A percentile compares a stretch with the other conserved stretches of the same genome.
These are phyloP conservation scores for Endomychus coccineus DNA, from an alignment of 2,888 invertebrate species.

Conservation along the genomic window DNA sequence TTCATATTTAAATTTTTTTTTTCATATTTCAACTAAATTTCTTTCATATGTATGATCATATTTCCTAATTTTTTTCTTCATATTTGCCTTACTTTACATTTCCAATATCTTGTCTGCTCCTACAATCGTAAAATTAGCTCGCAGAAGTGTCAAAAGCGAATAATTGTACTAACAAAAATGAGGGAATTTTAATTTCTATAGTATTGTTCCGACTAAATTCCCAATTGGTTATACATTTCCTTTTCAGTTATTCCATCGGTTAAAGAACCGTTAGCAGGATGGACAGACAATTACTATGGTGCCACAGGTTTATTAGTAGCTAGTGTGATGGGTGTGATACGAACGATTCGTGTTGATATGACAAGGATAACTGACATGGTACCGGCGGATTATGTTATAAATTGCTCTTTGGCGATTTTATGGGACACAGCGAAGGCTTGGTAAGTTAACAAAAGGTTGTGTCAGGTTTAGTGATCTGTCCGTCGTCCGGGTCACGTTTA, in stretches of 20 bases:
- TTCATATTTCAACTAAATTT: background rate
- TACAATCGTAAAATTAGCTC: background rate
- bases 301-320: conserved; percentile 24
- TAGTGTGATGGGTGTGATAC: conserved; percentile 25
- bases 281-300: conserved; percentile 44
- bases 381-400: conserved; percentile 59
- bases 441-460: too few species aligned
- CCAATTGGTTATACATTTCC: conserved; percentile 2
- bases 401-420: conserved; percentile 52
- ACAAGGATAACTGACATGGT: conserved; percentile 54
- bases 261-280: conserved; percentile 44
- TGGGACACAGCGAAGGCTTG: conserved; percentile 44
- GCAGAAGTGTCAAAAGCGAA: too few species aligned
- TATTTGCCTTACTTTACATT: too few species aligned
- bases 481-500: too few species aligned
- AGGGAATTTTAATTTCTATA: too few species aligned
- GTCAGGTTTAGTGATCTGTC: too few species aligned
- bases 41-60: too few species aligned
- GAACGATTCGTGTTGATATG: conserved; percentile 47
- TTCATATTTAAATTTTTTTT: too few species aligned
- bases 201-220: too few species aligned
- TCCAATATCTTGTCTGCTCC: background rate
- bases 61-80: too few species aligned
- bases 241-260: conserved; percentile 27
- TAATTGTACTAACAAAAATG: too few species aligned